Base-by-base conservation (phyloP, 2,797 vertebrate species). In the Schizopygopsis malacanthus region DNA sequence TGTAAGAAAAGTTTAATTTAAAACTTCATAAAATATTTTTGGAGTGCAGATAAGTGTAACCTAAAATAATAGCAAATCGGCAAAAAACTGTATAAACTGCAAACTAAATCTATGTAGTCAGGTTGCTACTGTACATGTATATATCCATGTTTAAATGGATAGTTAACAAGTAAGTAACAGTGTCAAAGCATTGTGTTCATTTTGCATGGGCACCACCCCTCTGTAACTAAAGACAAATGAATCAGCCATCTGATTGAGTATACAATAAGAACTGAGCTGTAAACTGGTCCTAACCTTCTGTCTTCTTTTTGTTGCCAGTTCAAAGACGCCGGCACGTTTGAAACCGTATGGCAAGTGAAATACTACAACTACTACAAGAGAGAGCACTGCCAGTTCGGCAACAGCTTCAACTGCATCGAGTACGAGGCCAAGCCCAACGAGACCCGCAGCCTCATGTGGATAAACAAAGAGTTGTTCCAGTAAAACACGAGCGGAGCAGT, bases 321-420 rank as follows among this genome's bases (percentile, higher is more conserved):
- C 85, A 95, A 96, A 6, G 96, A 97, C 85, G 97, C 97, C 0
- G 98, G 98, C 0, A 92, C 96, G 86, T 99, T 99, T 11, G 98
- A 99, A 94, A 99, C 98, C 0, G 96, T 99, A 79, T 99, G 98
- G 98, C 98, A 99, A 94, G 98, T 97, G 16, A 99, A 99, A 79
- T 99, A 97, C 94, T 99, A 99, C 96, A 99, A 99, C 93, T 99
- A 99, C 96, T 98, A 99, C 95, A 99, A 99, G 93, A 94, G 98
- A 82, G 98, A 99, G 92, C 98, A 99, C 90, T 99, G 98, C 92
- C 98, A 99, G 80, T 99, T 97, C 90, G 98, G 98, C 45, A 99
- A 99, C 95, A 97, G 97, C 25, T 99, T 99, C 94, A 96, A 93
- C 88, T 96, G 94, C 92, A 98, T 99, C 16, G 97, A 99, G 79